Evolutionary conservation across 2,797 vertebrate species (phyloP), one percentile per base, ranked within the genome.

Genomic region (Cynodonichthys magdalenae): DNA sequence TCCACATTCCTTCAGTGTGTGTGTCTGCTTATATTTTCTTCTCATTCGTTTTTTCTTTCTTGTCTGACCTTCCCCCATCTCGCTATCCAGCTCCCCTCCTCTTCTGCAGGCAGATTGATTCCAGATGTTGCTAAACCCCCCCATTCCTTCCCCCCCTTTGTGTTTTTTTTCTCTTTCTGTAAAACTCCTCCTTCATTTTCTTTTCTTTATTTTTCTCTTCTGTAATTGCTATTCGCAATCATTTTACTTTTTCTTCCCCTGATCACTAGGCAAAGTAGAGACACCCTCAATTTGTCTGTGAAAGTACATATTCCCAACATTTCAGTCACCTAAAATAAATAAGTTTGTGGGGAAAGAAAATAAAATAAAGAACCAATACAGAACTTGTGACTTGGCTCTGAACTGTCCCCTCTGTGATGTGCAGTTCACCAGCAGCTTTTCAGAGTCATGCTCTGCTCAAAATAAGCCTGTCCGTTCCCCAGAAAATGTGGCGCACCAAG

Each of bases 61-160:
- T 24, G 24, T 46, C 56, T 17, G 5, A n/a, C 50, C 41, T 50
- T 48, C 12, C 61, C 53, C 62, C 69, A 54, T 71, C 67, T 75
- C 27, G 61, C 78, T 15, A 14, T 56, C 68, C 59, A 12, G 14
- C 66, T 74, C 69, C 65, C 68, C 44, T 48, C 60, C 24, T 53
- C 63, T 63, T 55, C 67, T 61, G 74, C 79, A 68, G 79, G 87
- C 88, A 87, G 91, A 93, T 92, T 93, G 91, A 91, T 89, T 93
- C 92, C 92, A 93, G 92, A 93, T 93, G 92, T 92, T 90, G 74
- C 74, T 73, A 58, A 87, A 87, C 70, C 78, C 80, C 64, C 68
- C 65, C 71, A 79, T 65, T 57, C 11, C 63, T n/a, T 34, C 52
- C 62, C 58, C 74, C 79, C 29, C 75, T 79, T 69, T 72, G 69